phyloP scores from a whole-genome alignment of 1,140 invertebrate genomes.

The Drosophila sp. region DNA sequence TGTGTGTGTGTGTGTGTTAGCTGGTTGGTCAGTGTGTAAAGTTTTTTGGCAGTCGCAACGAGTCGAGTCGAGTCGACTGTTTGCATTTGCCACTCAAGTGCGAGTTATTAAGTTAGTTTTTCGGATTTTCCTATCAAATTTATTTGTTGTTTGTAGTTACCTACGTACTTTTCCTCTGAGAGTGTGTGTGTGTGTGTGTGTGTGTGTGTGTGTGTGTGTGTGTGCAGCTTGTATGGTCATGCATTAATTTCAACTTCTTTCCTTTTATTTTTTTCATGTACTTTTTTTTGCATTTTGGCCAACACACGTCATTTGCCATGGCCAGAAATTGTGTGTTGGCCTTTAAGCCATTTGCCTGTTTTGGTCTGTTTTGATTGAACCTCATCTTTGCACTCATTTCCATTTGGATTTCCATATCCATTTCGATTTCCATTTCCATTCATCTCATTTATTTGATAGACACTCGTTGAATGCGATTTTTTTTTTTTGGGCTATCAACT shows the following conservation, averaged over 20 bases:
- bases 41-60: conserved; percentile 23
- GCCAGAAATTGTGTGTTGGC: conserved; percentile 3
- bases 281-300: conserved; percentile 1
- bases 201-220: neutral
- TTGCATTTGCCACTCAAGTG: conserved; percentile 64
- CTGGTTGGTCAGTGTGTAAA: conserved; percentile 40
- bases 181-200: neutral
- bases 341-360: conserved; percentile 13
- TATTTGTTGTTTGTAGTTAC: conserved; percentile 57
- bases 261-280: neutral
- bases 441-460: conserved; percentile 21
- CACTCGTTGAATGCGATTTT: conserved; percentile 11
- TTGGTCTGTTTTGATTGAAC: conserved; percentile 27
- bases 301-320: conserved; percentile 24
- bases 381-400: conserved; percentile 29
- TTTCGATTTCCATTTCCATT: conserved; percentile 18
- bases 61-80: conserved; percentile 31
- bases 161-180: neutral
- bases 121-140: conserved; percentile 65
- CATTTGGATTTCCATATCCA: conserved; percentile 12
- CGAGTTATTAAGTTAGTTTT: conserved; percentile 67
- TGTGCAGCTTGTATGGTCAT: neutral
- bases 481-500: conserved; percentile 13
- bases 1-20: conserved; percentile 12
- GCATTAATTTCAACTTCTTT: neutral